A percentile compares a stretch with the other conserved stretches of the same genome.
Conservation (phyloP, 2,888 invertebrate species). For the Philereme vetulata region DNA sequence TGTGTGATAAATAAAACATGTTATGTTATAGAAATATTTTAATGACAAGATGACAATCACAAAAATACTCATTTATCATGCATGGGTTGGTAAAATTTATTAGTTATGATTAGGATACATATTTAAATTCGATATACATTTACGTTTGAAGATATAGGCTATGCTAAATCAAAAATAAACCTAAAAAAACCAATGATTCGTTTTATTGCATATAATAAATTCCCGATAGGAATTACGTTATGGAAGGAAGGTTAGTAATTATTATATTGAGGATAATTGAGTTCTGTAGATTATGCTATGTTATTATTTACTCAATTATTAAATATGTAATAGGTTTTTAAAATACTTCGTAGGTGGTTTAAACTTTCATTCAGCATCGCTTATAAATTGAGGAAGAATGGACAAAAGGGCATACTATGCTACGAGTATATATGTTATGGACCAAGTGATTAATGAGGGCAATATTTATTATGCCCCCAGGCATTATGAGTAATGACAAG, state of each 20-base stretch:
- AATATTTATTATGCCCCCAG: too few species aligned
- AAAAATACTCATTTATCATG: constrained; percentile 61
- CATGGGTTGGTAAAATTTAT: constrained; percentile 38
- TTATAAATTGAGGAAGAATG: constrained; percentile 4
- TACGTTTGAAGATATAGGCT: constrained; percentile 11
- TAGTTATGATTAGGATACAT: constrained; percentile 32
- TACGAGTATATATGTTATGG: too few species aligned
- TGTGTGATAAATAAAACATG: constrained; percentile 44
- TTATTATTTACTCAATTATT: not conserved
- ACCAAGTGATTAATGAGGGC: too few species aligned
- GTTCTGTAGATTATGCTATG: too few species aligned
- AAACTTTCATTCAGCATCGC: constrained; percentile 24
- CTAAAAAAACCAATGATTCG: not conserved
- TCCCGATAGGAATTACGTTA: too few species aligned
- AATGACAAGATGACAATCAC: constrained; percentile 74
- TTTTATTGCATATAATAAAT: too few species aligned
- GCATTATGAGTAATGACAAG: too few species aligned
- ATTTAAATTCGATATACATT: constrained; percentile 35
- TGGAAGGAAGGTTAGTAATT: too few species aligned
- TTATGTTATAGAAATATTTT: constrained; percentile 64
- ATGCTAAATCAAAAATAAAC: constrained; percentile 10
- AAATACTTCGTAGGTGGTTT: not conserved
- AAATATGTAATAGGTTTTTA: not conserved
- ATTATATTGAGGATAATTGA: too few species aligned
- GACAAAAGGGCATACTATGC: too few species aligned